Base-by-base conservation (phyloP, 2,888 invertebrate genomes). In the Tetragonula carbonaria region DNA sequence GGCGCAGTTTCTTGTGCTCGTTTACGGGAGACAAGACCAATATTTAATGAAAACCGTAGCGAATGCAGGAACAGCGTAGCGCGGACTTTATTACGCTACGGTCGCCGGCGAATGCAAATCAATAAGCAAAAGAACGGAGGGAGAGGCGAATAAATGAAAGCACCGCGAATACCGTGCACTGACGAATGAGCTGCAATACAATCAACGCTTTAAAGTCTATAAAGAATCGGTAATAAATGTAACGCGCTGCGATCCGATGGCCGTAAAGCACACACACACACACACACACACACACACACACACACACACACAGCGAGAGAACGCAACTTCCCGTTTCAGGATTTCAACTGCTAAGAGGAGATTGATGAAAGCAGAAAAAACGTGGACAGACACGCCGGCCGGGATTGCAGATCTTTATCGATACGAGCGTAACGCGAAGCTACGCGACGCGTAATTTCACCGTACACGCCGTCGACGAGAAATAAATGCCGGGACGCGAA, bases 151-250 rank as follows among this genome's bases (percentile, higher is more conserved):
- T 57, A 74, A 74, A 66, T 21, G 74, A 66, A 74, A 65, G 28
- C 65, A 28, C 28, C 28, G 28, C 28, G 28, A 28, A 28, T 28
- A 33, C 38, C 13, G 45, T 13, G 23, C 38, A 18, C 28, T 75
- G 66, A 75, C 66, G 66, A 67, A 75, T 66, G 74, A 23, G 14
- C 55, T 23, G 65, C 28, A 55, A 66, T 75, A 55, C 45, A 66
- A 75, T 28, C 23, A 55, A 16, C 53, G 55, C 11, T 55, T 45
- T 21, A 18, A 38, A 75, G 23, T 66, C 66, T 45, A 55, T 23
- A 75, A 67, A 57, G 38, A 66, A 75, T 75, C 66, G 55, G 45
- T 57, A 57, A 57, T 67, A 75, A 75, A 75, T 28, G 66, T 23
- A n/a, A 45, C 21, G 14, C 14, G 6, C 23, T 28, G 13, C 28